phyloP scores from a whole-genome alignment of 2,113 vertebrate genomes.

The Chloroceryle aenea region DNA sequence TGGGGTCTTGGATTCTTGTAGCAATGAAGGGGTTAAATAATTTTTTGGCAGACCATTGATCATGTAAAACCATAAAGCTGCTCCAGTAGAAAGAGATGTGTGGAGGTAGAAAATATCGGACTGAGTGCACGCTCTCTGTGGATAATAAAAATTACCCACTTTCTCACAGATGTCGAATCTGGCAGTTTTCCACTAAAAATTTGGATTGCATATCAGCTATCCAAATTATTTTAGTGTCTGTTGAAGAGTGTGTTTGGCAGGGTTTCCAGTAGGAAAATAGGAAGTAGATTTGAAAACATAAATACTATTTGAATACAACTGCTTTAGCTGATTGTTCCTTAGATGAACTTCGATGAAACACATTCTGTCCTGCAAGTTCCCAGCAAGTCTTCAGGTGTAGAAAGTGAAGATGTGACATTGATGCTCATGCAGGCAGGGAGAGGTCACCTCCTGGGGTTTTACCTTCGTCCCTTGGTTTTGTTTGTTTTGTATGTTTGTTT shows the following conservation, averaged over 20 bases:
- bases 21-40: conserved; percentile 66
- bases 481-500: background rate
- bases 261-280: conserved; percentile 79
- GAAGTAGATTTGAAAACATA: conserved; percentile 83
- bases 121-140: conserved; percentile 75
- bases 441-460: background rate
- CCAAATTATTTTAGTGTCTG: conserved; percentile 85
- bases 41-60: conserved; percentile 54
- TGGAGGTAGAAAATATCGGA: conserved; percentile 75
- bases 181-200: conserved; percentile 83
- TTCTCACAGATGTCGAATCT: conserved; percentile 86
- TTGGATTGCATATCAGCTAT: conserved; percentile 83
- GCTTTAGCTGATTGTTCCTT: conserved; percentile 75
- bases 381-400: conserved; percentile 59
- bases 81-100: conserved; percentile 64
- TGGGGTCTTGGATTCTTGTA: background rate
- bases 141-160: conserved; percentile 84
- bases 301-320: conserved; percentile 83
- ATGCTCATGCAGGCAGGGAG: background rate
- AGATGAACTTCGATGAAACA: conserved; percentile 61
- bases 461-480: background rate
- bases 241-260: conserved; percentile 81
- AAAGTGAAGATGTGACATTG: conserved; percentile 7
- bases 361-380: conserved; percentile 25
- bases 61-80: conserved; percentile 49